A percentile compares a stretch with the other conserved stretches of the same genome.
These are phyloP conservation scores for Aphelenchoides fujianensis DNA, from an alignment of 1,140 invertebrate genomes.

Conservation along the genomic window DNA sequence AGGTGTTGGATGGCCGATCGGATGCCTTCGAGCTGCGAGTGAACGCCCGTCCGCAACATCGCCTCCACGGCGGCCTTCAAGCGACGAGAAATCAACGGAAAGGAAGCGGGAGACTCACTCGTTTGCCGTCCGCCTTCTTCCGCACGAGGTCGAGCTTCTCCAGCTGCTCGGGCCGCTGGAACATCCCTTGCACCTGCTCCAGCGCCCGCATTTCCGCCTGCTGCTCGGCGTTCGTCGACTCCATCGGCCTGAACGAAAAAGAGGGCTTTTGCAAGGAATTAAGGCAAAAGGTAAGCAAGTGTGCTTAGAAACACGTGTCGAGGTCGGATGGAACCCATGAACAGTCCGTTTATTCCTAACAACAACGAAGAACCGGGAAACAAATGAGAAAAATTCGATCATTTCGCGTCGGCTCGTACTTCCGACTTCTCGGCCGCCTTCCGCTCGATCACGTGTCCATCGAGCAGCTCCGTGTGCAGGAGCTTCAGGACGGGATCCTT, in stretches of 20 bases:
- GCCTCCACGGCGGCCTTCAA: constrained; percentile 90
- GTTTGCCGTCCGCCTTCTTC: constrained; percentile 67
- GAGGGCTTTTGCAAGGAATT: no score
- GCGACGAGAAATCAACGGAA: constrained; percentile 17
- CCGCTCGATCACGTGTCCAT: no score
- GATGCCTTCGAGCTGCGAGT: constrained; percentile 93
- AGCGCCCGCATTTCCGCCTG: constrained; percentile 77
- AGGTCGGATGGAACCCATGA: no score
- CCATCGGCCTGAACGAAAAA: no score
- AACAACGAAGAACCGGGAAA: no score
- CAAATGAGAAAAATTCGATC: no score
- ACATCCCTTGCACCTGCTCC: constrained; percentile 85
- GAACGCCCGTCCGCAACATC: constrained; percentile 94
- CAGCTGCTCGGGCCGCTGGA: constrained; percentile 87
- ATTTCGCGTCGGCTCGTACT: no score
- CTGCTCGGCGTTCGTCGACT: constrained; percentile 14
- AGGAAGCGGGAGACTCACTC: no score
- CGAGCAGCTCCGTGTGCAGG: background rate
- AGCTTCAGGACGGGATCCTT: background rate
- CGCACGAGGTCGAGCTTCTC: constrained; percentile 89
- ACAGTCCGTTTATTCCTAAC: no score
- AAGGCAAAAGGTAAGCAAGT: no score
- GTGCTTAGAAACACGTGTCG: no score
- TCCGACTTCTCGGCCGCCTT: no score
- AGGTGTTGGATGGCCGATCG: constrained; percentile 86